A percentile compares a stretch with the other conserved stretches of the same genome.
Evolutionary conservation across 1,140 invertebrate species (phyloP).

Genomic region (Zaprionus camerounensis): DNA sequence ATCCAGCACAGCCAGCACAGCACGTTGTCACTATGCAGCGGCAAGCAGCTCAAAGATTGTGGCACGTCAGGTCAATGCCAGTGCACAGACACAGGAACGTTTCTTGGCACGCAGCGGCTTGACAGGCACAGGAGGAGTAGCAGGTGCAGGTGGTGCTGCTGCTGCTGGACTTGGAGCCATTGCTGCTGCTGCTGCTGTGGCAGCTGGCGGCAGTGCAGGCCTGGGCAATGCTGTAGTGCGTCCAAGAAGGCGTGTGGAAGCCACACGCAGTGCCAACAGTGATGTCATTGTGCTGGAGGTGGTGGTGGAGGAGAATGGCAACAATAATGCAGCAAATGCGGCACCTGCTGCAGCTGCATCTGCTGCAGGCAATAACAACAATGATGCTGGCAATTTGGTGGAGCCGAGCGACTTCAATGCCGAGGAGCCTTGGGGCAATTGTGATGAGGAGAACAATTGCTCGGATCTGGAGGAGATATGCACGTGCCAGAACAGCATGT

Average conservation of each 20-base stretch:
- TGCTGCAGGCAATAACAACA: slow-evolving; percentile 21
- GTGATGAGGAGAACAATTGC: slow-evolving; percentile 80
- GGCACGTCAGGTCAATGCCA: slow-evolving; percentile 72
- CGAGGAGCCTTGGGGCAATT: slow-evolving; percentile 83
- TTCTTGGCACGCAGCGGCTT: slow-evolving; percentile 59
- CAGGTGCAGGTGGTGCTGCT: background rate
- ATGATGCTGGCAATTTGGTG: background rate
- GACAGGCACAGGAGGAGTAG: slow-evolving; percentile 9
- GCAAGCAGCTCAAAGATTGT: slow-evolving; percentile 23
- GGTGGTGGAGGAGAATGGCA: slow-evolving; percentile 61
- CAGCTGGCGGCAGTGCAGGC: background rate
- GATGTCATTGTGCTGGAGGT: slow-evolving; percentile 64
- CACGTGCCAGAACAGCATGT: slow-evolving; percentile 73
- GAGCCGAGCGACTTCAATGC: slow-evolving; percentile 65
- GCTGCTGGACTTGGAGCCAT: background rate
- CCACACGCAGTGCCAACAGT: slow-evolving; percentile 44
- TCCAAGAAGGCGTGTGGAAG: slow-evolving; percentile 22
- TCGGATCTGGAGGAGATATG: slow-evolving; percentile 82
- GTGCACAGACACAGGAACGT: slow-evolving; percentile 75
- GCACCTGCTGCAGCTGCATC: too few relatives aligned
- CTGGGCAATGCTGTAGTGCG: slow-evolving; percentile 3
- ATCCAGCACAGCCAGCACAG: slow-evolving; percentile 40
- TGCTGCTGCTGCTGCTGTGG: background rate
- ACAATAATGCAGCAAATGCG: background rate
- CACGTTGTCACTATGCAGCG: slow-evolving; percentile 72